Evolutionary conservation across 2,797 vertebrate genomes (phyloP).

Genomic region (Meriones psammophilus): DNA sequence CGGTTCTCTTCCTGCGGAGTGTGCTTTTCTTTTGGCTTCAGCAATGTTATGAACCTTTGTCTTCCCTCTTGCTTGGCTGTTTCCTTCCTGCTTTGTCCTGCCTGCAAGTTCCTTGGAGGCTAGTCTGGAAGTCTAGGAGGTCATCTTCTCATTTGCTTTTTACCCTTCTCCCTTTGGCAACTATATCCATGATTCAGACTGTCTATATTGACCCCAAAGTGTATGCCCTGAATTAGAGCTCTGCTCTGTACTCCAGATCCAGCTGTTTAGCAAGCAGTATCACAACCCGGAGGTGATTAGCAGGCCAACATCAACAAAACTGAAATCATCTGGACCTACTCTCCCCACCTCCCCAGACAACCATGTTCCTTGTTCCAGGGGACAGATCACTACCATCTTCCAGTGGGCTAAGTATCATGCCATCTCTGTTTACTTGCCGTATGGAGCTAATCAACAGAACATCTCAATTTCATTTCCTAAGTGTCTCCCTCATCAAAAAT

Average conservation of each 20-base stretch:
- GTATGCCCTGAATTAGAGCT: neutral
- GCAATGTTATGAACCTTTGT: neutral
- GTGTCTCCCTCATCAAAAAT: constrained; percentile 18
- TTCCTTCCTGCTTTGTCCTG: neutral
- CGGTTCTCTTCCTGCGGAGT: constrained; percentile 29
- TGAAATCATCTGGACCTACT: neutral
- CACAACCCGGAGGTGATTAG: neutral
- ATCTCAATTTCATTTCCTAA: constrained; percentile 40
- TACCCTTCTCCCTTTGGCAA: neutral
- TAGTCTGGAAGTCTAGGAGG: constrained; percentile 3
- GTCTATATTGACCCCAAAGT: neutral
- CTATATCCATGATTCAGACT: neutral
- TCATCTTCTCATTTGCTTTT: neutral
- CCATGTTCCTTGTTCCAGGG: constrained; percentile 18
- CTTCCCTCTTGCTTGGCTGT: constrained; percentile 3
- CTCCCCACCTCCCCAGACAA: neutral
- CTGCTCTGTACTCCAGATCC: neutral
- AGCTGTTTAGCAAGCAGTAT: neutral
- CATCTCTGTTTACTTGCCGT: neutral
- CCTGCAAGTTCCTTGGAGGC: neutral
- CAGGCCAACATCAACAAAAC: neutral
- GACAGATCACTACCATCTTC: neutral
- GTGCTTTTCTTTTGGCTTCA: neutral
- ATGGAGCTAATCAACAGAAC: neutral
- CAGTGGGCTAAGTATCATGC: neutral